Evolutionary conservation across 2,797 vertebrate genomes (phyloP), one percentile per base, ranked within the genome.

Genomic region (Arctocebus calabarensis): DNA sequence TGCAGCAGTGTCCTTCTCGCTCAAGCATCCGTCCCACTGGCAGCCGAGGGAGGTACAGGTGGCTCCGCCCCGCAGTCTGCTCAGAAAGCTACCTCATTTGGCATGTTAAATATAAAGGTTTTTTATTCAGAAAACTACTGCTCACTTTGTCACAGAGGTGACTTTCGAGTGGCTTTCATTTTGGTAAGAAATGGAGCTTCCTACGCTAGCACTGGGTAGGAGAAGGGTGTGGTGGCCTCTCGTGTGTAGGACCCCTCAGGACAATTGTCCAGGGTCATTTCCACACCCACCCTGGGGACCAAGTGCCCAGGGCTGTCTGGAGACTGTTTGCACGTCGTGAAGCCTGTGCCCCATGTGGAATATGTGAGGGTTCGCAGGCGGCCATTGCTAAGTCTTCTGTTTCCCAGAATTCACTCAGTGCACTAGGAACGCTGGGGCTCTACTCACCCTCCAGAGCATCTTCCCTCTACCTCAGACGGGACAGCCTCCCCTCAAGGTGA

Each of bases 301-400:
- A 6, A 68, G 74, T 45, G 14, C 73, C 79, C 59, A 16, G 14
- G 45, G 45, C 32, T 68, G 20, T 81, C 68, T 52, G 75, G 20
- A 87, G 78, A 40, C 27, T 66, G 11, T n/a, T 32, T 48, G 43
- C 73, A 19, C 45, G 32, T 73, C 23, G 27, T 23, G 11, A 81
- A 64, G 22, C 62, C 37, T 48, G 48, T 43, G 45, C 43, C 59
- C 43, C 34, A 16, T 86, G 81, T 25, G 88, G 86, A 57, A 55
- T 11, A 6, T 1, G 1, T 40, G 3, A 37, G 57, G 32, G n/a
- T 37, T n/a, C 16, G 52, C 1, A 0, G 12, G 52, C 85, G 66
- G 20, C 12, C 37, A 64, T 2, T 1, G 34, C 13, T 57, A 88
- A 90, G 34, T 34, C 70, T 78, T 29, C 85, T 90, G 17, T 16